Evolutionary conservation across 64 coral and sea anemone genomes (phyloP).

Genomic region (Acropora yongei): DNA sequence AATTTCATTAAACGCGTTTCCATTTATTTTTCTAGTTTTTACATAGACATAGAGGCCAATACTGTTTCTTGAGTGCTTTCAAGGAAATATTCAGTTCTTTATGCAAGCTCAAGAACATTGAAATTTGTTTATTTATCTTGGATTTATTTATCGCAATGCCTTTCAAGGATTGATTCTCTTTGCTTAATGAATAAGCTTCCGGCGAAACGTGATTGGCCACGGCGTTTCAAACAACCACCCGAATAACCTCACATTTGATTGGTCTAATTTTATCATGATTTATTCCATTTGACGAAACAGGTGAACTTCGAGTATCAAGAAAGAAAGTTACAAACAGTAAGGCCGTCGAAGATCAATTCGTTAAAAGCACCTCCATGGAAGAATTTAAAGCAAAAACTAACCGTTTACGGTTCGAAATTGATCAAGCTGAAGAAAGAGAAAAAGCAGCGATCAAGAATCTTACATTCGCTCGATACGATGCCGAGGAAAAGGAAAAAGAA

Average conservation of each 20-base stretch:
- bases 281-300: constrained; percentile 49
- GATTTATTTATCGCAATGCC: neutral
- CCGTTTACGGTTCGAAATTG: constrained; percentile 39
- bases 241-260: neutral
- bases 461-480: neutral
- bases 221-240: constrained; percentile 1
- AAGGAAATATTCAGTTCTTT: no score
- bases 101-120: no score
- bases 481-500: constrained; percentile 47
- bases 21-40: no score
- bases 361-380: constrained; percentile 39
- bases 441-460: constrained; percentile 44
- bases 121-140: no score
- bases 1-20: no score
- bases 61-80: no score
- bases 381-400: constrained; percentile 65
- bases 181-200: neutral
- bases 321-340: constrained; percentile 20
- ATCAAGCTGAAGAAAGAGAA: constrained; percentile 50
- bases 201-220: neutral
- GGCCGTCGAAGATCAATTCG: neutral
- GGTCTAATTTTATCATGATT: constrained; percentile 24
- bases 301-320: constrained; percentile 19
- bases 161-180: neutral
- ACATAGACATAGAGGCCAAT: no score